A percentile compares a stretch with the other conserved stretches of the same genome.
Conservation (phyloP, 2,797 vertebrate genomes). For the Aldrovandia affinis region DNA sequence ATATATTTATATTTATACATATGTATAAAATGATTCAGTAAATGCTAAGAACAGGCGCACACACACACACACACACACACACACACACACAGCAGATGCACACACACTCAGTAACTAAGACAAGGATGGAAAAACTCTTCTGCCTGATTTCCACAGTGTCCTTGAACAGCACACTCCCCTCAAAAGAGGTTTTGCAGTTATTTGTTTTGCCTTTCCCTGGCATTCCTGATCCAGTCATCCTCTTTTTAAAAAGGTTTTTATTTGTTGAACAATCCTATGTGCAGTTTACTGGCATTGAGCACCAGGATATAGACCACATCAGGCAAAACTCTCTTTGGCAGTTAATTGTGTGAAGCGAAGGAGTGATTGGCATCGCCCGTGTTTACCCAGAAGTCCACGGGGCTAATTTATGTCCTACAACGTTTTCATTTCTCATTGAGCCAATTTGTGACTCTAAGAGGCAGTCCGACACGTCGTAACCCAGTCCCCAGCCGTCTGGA, state of each 20-base stretch:
- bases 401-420: neutral
- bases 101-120: neutral
- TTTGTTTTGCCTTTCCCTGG: neutral
- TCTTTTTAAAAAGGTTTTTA: too few species aligned
- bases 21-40: constrained; percentile 54
- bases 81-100: neutral
- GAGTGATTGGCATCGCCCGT: neutral
- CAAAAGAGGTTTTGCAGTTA: neutral
- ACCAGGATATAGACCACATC: neutral
- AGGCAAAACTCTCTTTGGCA: neutral
- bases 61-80: constrained; percentile 32
- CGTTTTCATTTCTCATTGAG: neutral
- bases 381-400: neutral
- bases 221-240: neutral
- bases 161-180: neutral
- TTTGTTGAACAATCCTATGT: neutral
- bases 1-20: constrained; percentile 48
- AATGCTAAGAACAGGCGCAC: constrained; percentile 38
- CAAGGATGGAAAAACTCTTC: neutral
- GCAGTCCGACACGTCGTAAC: neutral
- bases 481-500: neutral
- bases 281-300: constrained; percentile 5
- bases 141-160: neutral
- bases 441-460: neutral
- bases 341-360: neutral